phyloP scores from a whole-genome alignment of 2,113 vertebrate genomes.

The Phrynocephalus versicolor region DNA sequence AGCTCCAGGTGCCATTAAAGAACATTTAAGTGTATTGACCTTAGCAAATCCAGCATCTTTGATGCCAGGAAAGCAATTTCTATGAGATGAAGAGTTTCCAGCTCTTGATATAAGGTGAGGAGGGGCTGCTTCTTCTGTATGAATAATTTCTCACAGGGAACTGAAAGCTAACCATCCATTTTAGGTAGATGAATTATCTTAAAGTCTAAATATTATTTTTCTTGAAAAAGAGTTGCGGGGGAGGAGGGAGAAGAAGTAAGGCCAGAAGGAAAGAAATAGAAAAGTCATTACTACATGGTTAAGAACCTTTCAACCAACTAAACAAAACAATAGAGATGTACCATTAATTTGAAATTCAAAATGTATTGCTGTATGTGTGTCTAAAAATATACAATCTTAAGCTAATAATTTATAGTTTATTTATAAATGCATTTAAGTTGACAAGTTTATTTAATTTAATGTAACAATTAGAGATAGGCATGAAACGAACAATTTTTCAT shows the following conservation, averaged over 20 bases:
- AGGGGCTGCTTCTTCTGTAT: constrained; percentile 26
- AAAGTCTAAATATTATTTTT: not conserved
- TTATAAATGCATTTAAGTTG: too few species aligned
- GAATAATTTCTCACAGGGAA: constrained; percentile 4
- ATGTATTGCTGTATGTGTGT: too few species aligned
- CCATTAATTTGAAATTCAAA: too few species aligned
- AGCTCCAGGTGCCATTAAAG: constrained; percentile 33
- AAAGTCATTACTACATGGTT: not conserved
- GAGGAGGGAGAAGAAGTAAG: not conserved
- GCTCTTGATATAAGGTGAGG: not conserved
- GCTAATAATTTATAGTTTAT: too few species aligned
- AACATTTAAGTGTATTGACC: constrained; percentile 25
- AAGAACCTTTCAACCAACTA: not conserved
- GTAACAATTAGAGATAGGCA: too few species aligned
- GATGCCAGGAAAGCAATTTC: constrained; percentile 21
- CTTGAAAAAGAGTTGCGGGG: not conserved
- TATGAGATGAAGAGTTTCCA: constrained; percentile 31
- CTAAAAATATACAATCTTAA: too few species aligned
- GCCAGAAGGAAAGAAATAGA: not conserved
- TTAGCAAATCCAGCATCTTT: constrained; percentile 36
- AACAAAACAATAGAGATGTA: not conserved
- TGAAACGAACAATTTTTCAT: too few species aligned
- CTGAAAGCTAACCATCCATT: not conserved
- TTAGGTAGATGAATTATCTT: constrained; percentile 27
- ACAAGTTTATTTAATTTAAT: too few species aligned